Evolutionary conservation across 2,888 invertebrate genomes (phyloP).

Genomic region (Phyllotreta striolata): DNA sequence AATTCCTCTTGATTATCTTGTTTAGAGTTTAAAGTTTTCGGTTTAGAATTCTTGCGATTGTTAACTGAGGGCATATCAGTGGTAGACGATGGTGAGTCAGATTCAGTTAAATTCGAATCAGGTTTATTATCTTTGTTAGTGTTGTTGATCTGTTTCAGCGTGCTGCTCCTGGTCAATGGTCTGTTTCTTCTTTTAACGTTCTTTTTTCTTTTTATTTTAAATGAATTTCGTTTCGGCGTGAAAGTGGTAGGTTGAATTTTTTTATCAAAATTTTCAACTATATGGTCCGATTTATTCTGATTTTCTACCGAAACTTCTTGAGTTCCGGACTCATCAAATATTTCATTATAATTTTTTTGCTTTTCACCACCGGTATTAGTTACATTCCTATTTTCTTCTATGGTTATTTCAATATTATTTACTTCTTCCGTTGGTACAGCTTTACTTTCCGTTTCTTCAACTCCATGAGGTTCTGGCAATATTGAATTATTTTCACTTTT

Average conservation of each 20-base stretch:
- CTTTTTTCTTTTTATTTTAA: constrained; percentile 20
- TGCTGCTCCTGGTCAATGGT: constrained; percentile 5
- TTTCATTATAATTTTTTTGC: too few species aligned
- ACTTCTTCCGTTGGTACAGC: too few species aligned
- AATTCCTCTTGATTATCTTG: background rate
- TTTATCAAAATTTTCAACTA: background rate
- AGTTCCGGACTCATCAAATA: too few species aligned
- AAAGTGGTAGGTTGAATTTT: background rate
- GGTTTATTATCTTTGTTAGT: background rate
- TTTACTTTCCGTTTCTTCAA: too few species aligned
- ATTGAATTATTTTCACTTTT: too few species aligned
- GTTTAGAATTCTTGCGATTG: background rate
- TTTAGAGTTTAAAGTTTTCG: background rate
- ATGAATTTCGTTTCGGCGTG: constrained; percentile 9
- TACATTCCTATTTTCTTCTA: too few species aligned
- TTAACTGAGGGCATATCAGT: too few species aligned
- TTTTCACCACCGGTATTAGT: too few species aligned
- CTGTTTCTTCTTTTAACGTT: constrained; percentile 17
- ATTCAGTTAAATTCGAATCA: constrained; percentile 8
- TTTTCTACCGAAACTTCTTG: too few species aligned
- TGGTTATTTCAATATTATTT: too few species aligned
- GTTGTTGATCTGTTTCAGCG: constrained; percentile 8
- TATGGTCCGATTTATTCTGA: background rate
- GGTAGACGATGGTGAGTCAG: background rate
- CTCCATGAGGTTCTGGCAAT: too few species aligned